A percentile compares a stretch with the other conserved stretches of the same genome.
Conservation (phyloP, 2,888 invertebrate genomes). For the Pinctada fucata region DNA sequence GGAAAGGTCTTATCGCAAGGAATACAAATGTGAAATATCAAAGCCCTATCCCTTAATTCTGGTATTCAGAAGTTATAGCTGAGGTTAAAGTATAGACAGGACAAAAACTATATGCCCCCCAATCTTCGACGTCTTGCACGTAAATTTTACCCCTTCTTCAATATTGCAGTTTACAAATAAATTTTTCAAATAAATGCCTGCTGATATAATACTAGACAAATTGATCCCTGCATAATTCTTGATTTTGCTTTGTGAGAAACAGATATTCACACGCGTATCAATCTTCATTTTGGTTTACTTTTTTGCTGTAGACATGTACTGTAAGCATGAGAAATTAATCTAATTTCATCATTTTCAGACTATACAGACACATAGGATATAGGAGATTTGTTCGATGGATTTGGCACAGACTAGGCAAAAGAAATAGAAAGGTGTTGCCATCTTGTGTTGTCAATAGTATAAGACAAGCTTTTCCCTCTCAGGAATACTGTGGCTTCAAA, state of each 20-base stretch:
- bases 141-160: no score
- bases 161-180: no score
- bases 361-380: conserved; percentile 18
- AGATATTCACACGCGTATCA: background rate
- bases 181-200: background rate
- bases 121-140: no score
- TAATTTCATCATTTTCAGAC: background rate
- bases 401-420: conserved; percentile 14
- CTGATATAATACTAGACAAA: no score
- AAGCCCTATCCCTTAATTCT: no score
- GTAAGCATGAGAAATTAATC: background rate
- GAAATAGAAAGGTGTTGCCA: conserved; percentile 18
- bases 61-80: background rate
- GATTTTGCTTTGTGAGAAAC: no score
- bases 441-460: conserved; percentile 16
- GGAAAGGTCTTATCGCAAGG: no score
- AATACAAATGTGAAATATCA: no score
- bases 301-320: no score
- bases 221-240: background rate
- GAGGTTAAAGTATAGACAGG: no score
- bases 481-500: conserved; percentile 22
- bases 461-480: conserved; percentile 14
- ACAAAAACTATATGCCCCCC: background rate
- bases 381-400: conserved; percentile 23
- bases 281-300: no score